Evolutionary conservation across 2,888 invertebrate genomes (phyloP).

Genomic region (Pachliopta kotzebuea): DNA sequence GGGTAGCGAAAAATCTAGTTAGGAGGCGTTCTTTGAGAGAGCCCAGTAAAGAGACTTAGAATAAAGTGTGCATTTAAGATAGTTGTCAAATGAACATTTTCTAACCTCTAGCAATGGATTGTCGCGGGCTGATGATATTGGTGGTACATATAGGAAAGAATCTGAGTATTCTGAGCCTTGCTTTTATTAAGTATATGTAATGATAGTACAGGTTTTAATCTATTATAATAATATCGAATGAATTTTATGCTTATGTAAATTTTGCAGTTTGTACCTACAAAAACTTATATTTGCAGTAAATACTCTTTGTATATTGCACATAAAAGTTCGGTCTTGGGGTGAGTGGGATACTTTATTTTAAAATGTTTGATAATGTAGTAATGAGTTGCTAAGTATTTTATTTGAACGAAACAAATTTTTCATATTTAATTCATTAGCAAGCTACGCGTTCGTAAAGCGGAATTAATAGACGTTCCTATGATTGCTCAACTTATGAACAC

Average conservation of each 20-base stretch:
- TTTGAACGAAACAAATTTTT: background rate
- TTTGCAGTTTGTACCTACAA: conserved; percentile 60
- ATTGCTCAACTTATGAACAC: conserved; percentile 53
- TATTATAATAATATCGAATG: background rate
- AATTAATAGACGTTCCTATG: conserved; percentile 59
- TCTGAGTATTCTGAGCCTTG: too few relatives aligned
- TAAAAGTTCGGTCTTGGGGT: conserved; percentile 62
- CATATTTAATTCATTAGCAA: conserved; percentile 43
- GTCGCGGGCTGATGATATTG: too few relatives aligned
- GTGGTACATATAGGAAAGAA: too few relatives aligned
- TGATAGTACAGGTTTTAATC: background rate
- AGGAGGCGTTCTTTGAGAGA: too few relatives aligned
- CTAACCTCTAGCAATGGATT: too few relatives aligned
- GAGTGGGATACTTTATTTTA: conserved; percentile 24
- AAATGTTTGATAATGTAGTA: background rate
- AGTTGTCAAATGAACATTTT: too few relatives aligned
- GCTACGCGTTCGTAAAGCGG: conserved; percentile 62
- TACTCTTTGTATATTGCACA: conserved; percentile 60
- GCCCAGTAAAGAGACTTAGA: too few relatives aligned
- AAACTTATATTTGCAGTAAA: conserved; percentile 43
- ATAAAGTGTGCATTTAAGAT: too few relatives aligned
- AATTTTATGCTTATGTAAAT: background rate
- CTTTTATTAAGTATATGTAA: too few relatives aligned
- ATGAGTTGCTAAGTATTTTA: too few relatives aligned
- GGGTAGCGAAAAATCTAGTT: too few relatives aligned